Base-by-base conservation (phyloP, 2,888 invertebrate species). In the Podabrus alpinus region DNA sequence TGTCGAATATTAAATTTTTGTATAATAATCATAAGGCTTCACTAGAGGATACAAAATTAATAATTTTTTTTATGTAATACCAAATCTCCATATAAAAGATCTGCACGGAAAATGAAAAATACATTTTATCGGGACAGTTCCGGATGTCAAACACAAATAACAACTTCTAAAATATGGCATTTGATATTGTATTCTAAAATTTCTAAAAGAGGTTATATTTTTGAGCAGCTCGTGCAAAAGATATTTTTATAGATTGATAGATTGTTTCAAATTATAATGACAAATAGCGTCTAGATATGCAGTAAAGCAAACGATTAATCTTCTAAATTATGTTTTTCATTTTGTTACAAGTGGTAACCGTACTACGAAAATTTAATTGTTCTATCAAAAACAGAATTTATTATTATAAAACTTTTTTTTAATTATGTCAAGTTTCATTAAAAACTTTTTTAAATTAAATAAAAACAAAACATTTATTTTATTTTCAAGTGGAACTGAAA, bases 61-160 rank as follows among this genome's bases (percentile, higher is more conserved):
- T 45, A 45, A n/a, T 7, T n/a, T n/a, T 45, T n/a, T 45, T n/a
- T 7, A n/a, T n/a, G n/a, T 45, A 45, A 9, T 7, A n/a, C n/a
- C 45, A 19, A 64, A 21, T 64, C 19, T 64, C 19, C 62, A 64
- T 64, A 64, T 64, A 64, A 64, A 64, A 19, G n/a, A 19, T 45
- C 13, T 64, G 21, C n/a, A 62, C 17, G 9, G 62, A 64, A 64
- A 64, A 64, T 64, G 62, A 64, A 64, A 64, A 64, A 64, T 64
- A 64, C 62, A 64, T 64, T 64, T 64, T 64, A 64, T 64, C 62
- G 62, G n/a, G 62, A 64, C 62, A 64, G 62, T 64, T 64, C 62
- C 62, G 62, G 62, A 64, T 64, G 62, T 64, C 62, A 64, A 64
- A 64, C 62, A 21, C 62, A 64, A 64, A 64, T 64, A 64, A 64